Evolutionary conservation across 2,797 vertebrate genomes (phyloP), one percentile per base, ranked within the genome.

Genomic region (Clarias pachynema): DNA sequence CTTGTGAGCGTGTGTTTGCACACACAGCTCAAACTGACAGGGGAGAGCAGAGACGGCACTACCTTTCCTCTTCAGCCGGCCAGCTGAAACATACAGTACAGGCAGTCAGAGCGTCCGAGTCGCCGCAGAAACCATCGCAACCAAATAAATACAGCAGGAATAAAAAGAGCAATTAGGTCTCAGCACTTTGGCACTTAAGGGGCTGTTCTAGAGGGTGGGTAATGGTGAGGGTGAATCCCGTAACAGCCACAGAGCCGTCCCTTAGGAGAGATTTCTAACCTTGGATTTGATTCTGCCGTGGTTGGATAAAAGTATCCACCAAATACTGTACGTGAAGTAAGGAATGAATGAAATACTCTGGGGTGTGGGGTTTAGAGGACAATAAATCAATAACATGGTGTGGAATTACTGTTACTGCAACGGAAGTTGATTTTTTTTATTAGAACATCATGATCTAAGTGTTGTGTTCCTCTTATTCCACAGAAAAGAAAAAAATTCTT

Each of bases 41-140:
- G 62, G 84, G 34, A 86, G 18, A 73, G 68, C 73, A 92, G 91
- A 93, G 92, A 92, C 80, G 91, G 57, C 91, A 93, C 92, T 95
- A 95, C 95, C 95, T 95, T 95, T 95, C 86, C 91, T 89, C 92
- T 95, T 95, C 89, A 90, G 91, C 82, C 92, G 93, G 93, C 95
- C 93, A 94, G 93, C 95, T 95, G 94, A 93, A 96, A 95, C 92
- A 91, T 91, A 94, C 89, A 95, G 88, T 92, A 94, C 88, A 95
- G 89, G 93, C 88, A 92, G 89, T 92, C 92, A 93, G 86, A 87
- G 79, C 78, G 53, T 84, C 81, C 83, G 65, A 84, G 70, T 69
- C 18, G 56, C 56, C 26, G 9, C 20, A 29, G 66, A 68, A 77
- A 59, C 44, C 49, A 84, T 15, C 26, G 40, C 78, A 79, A 72